Base-by-base conservation (phyloP, 2,797 vertebrate genomes). In the Siniperca undulata region DNA sequence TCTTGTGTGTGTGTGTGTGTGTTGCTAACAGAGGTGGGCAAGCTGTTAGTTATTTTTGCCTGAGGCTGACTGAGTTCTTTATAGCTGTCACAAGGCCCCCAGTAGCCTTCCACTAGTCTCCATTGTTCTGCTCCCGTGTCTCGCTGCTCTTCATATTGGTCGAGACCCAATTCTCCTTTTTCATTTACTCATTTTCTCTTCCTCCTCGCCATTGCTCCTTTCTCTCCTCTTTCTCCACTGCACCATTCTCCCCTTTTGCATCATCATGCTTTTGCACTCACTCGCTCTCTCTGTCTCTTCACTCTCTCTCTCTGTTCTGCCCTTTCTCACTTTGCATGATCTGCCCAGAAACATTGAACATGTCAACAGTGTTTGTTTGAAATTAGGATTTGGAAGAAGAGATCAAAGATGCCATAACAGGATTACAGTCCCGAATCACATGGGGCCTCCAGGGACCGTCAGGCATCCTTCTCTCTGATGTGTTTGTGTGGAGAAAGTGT, bases 401-500 rank as follows among this genome's bases (percentile, higher is more conserved):
- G 93, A 95, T 95, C 93, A 95, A 93, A 95, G 94, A 95, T 95
- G 92, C 89, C 77, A 64, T 95, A 93, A 95, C 93, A 93, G 94
- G 94, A 95, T 95, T 95, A 95, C 91, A 89, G 92, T 92, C 88
- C 89, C 83, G 74, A 52, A 90, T 93, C 91, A 91, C 91, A 91
- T 36, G 80, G 80, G 88, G 86, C 91, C 93, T 85, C 85, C 80
- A 80, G 94, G 92, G 94, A 89, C 82, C 75, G 84, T 68, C 85
- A 88, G 88, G 44, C 92, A 74, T 92, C 89, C 89, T 87, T 77
- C 91, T 52, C 88, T 93, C 88, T 93, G 91, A 92, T 92, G 89
- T 91, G 87, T 89, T 80, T 85, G 80, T 46, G 81, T 62, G 88
- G 82, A 82, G 88, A 82, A 86, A 87, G 69, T 85, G 85, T 84